Evolutionary conservation across 2,113 vertebrate species (phyloP), one percentile per base, ranked within the genome.

Genomic region (Artemisiospiza belli): DNA sequence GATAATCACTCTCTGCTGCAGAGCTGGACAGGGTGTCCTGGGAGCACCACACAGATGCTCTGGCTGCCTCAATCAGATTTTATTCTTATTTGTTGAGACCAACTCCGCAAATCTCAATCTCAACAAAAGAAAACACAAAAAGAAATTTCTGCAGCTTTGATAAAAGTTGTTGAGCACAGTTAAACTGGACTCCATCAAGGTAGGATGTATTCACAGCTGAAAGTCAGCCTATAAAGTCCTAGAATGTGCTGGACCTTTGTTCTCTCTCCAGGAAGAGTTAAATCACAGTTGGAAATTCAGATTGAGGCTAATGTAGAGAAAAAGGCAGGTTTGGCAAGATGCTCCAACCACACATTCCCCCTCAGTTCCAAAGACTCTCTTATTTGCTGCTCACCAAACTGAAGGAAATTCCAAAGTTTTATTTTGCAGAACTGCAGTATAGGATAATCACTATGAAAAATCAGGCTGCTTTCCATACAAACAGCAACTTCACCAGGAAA

Each of bases 321-420:
- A 59, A 74, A 87, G 83, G 58, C 62, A 95, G 61, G 19, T 94
- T 81, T 97, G 97, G 82, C 95, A 97, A 82, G 77, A 95, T n/a
- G 89, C 73, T 95, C 81, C 64, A 84, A 70, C 76, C 92, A 93
- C 79, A 94, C 78, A 66, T 82, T 59, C 57, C 13, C 39, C 15
- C 49, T 10, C 70, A 39, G 6, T 73, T 75, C 79, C 75, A 92
- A 59, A 7, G 5, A 77, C 64, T 77, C 91, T 92, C 74, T 95
- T 67, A 89, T 92, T 94, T 95, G 87, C 88, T 94, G 75, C n/a
- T 94, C 89, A 89, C 76, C 92, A 85, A 94, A 94, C 72, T 86
- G 94, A 89, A 97, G 92, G 87, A 97, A 97, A 97, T 96, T 95
- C 94, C 95, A 90, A 85, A 72, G 94, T 88, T 93, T 57, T 82